Percentiles rank a stretch among this genome's conserved stretches.
These are phyloP conservation scores for Dendropsophus ebraccatus DNA, from an alignment of 2,113 vertebrate genomes.

Conservation along the genomic window DNA sequence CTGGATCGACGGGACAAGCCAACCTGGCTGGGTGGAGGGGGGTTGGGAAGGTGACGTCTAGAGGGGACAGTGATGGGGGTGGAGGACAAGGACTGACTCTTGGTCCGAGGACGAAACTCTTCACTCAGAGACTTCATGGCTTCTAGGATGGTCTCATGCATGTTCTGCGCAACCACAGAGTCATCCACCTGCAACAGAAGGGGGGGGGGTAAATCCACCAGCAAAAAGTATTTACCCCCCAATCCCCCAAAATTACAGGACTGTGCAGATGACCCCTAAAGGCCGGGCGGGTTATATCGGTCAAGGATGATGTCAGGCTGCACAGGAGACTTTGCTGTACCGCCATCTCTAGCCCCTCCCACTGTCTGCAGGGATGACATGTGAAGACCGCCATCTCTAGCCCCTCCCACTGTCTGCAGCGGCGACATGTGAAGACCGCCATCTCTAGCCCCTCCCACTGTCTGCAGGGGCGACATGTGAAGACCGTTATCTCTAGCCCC, in stretches of 20 bases:
- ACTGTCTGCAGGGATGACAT: not conserved
- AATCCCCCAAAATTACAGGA: not conserved
- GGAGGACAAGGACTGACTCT: constrained; percentile 79
- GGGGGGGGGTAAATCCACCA: not conserved
- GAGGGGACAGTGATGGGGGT: constrained; percentile 80
- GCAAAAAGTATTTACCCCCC: not conserved
- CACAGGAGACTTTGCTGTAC: no score
- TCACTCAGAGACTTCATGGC: constrained; percentile 83
- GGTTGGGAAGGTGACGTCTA: constrained; percentile 69
- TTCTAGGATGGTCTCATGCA: constrained; percentile 82
- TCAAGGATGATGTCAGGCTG: no score
- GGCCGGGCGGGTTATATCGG: no score
- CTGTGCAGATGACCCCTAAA: not conserved
- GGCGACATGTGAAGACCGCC: no score
- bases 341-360: no score
- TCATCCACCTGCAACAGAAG: constrained; percentile 71
- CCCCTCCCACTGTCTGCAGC: no score
- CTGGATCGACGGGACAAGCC: constrained; percentile 75
- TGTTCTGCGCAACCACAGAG: constrained; percentile 81
- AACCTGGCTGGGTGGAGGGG: constrained; percentile 70
- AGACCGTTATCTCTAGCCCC: no score
- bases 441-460: no score
- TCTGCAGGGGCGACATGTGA: no score
- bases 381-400: no score
- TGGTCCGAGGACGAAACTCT: constrained; percentile 80